phyloP scores from a whole-genome alignment of 2,113 vertebrate species.

The Salvelinus namaycush region DNA sequence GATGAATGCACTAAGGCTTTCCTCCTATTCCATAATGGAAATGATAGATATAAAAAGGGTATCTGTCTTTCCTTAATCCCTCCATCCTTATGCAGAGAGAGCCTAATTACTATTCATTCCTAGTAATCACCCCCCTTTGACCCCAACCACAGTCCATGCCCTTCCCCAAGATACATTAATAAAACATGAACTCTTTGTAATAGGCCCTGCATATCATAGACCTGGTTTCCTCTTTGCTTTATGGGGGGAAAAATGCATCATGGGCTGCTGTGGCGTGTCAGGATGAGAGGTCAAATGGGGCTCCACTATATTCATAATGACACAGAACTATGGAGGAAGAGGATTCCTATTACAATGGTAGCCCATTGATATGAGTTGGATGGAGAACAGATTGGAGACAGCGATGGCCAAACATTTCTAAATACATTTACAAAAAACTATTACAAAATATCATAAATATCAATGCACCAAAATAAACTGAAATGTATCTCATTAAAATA shows the following conservation, averaged over 20 bases:
- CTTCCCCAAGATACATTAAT: neutral
- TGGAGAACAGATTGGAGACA: no score
- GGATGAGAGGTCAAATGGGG: neutral
- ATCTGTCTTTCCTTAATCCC: neutral
- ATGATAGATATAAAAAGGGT: neutral
- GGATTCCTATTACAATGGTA: no score
- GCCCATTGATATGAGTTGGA: no score
- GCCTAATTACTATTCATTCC: neutral
- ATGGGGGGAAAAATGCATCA: neutral
- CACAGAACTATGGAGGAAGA: no score
- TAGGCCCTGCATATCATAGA: neutral
- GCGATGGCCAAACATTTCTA: no score
- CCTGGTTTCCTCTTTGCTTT: neutral
- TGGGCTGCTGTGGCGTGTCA: neutral
- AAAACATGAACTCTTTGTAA: neutral
- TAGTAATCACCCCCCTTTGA: neutral
- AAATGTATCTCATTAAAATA: no score
- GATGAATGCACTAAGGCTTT: neutral
- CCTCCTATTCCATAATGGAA: no score
- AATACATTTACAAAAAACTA: no score
- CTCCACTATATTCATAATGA: neutral
- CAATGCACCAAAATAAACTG: no score
- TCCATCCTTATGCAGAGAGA: neutral
- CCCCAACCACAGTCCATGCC: no score
- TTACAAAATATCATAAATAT: no score